Evolutionary conservation across 2,888 invertebrate genomes (phyloP).

Genomic region (Erebia epiphron): DNA sequence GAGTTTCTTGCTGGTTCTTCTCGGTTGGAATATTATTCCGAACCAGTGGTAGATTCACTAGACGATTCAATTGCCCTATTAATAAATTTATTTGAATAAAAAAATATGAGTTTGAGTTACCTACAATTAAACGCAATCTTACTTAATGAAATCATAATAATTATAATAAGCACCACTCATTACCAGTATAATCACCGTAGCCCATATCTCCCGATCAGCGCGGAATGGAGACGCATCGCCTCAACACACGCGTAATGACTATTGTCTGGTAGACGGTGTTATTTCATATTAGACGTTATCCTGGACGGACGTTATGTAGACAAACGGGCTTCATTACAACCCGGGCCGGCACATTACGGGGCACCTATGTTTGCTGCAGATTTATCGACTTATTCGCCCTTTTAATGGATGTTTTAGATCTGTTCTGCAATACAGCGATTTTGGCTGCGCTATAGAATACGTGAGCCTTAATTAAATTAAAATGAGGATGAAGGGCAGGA

Average conservation of each 20-base stretch:
- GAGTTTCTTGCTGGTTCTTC: too few relatives aligned
- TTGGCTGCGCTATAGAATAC: too few relatives aligned
- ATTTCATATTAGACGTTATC: conserved; percentile 75
- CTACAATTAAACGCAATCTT: too few relatives aligned
- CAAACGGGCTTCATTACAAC: conserved; percentile 70
- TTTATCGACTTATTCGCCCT: conserved; percentile 24
- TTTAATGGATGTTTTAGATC: conserved; percentile 4
- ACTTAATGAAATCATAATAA: too few relatives aligned
- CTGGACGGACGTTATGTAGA: conserved; percentile 69
- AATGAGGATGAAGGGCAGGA: too few relatives aligned
- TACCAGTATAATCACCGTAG: conserved; percentile 1
- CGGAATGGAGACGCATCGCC: conserved; percentile 51
- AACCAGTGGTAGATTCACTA: too few relatives aligned
- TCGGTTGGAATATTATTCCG: too few relatives aligned
- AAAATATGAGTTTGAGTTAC: too few relatives aligned
- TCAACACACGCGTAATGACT: conserved; percentile 58
- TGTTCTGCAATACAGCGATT: too few relatives aligned
- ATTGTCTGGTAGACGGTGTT: conserved; percentile 53
- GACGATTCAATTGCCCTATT: too few relatives aligned
- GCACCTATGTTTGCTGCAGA: conserved; percentile 27
- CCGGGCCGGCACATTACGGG: conserved; percentile 43
- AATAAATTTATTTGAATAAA: too few relatives aligned
- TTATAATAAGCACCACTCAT: conserved; percentile 9
- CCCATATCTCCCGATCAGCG: conserved; percentile 67
- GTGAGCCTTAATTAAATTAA: too few relatives aligned